Conservation (phyloP, 2,888 invertebrate genomes). For the Allygus modestus region DNA sequence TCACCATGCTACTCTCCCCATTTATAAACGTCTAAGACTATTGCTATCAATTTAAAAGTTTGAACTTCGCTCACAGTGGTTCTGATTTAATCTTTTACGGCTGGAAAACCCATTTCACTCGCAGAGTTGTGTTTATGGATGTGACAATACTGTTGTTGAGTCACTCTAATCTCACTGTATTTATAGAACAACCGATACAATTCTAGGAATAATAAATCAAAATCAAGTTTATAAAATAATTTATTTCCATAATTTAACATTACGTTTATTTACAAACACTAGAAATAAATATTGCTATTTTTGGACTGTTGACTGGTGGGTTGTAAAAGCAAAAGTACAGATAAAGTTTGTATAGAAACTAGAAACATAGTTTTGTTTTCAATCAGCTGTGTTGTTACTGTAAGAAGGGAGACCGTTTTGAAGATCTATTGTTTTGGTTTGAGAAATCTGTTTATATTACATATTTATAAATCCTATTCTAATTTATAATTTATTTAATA, state of each 20-base stretch:
- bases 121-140: too few relatives aligned
- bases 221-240: slow-evolving; percentile 40
- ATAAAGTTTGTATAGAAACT: neutral
- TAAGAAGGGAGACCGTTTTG: neutral
- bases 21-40: too few relatives aligned
- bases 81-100: too few relatives aligned
- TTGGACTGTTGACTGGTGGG: slow-evolving; percentile 55
- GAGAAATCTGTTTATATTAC: slow-evolving; percentile 60
- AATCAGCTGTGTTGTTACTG: slow-evolving; percentile 17
- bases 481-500: slow-evolving; percentile 59
- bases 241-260: slow-evolving; percentile 56
- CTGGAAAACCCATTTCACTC: too few relatives aligned
- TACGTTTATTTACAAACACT: slow-evolving; percentile 41
- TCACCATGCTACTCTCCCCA: too few relatives aligned
- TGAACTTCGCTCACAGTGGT: too few relatives aligned
- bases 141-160: too few relatives aligned
- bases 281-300: slow-evolving; percentile 51
- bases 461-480: slow-evolving; percentile 63
- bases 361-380: neutral
- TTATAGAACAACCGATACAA: too few relatives aligned
- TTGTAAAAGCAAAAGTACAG: slow-evolving; percentile 9
- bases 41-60: too few relatives aligned
- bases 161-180: too few relatives aligned
- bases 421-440: slow-evolving; percentile 14
- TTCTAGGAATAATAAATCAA: neutral